These are phyloP conservation scores for Passer domesticus DNA, from an alignment of 2,113 vertebrate genomes.

Conservation along the genomic window DNA sequence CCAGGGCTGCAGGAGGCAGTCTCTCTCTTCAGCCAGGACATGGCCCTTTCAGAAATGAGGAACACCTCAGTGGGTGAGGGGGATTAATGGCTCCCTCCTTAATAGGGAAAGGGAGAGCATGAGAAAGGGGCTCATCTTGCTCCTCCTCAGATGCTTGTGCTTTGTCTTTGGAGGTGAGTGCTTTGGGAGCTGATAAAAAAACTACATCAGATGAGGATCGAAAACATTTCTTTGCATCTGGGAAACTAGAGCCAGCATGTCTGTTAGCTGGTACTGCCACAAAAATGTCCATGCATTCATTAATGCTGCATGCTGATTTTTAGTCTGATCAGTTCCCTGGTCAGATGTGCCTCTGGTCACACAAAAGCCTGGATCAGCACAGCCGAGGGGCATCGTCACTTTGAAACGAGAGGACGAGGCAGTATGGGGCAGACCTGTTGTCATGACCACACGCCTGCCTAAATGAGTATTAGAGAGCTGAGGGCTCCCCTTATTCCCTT, in stretches of 20 bases:
- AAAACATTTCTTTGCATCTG: neutral
- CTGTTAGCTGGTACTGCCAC: neutral
- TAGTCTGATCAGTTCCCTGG: neutral
- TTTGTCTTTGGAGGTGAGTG: neutral
- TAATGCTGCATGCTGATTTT: neutral
- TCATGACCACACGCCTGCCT: neutral
- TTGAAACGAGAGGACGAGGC: neutral
- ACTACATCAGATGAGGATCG: neutral
- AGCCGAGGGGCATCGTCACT: neutral
- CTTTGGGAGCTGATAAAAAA: neutral
- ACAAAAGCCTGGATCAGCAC: neutral
- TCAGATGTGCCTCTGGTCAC: neutral
- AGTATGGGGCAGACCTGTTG: neutral
- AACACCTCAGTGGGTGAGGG: neutral
- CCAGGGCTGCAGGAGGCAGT: accelerated
- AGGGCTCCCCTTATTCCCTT: neutral
- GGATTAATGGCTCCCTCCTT: neutral
- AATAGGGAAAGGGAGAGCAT: accelerated
- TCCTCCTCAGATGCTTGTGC: neutral
- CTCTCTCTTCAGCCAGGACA: neutral
- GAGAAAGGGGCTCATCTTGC: neutral
- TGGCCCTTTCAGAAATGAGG: neutral
- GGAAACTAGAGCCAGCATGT: neutral
- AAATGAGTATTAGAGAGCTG: neutral
- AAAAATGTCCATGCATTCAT: neutral